These are phyloP conservation scores for Tineola bisselliella DNA, from an alignment of 2,888 invertebrate species.

Conservation along the genomic window DNA sequence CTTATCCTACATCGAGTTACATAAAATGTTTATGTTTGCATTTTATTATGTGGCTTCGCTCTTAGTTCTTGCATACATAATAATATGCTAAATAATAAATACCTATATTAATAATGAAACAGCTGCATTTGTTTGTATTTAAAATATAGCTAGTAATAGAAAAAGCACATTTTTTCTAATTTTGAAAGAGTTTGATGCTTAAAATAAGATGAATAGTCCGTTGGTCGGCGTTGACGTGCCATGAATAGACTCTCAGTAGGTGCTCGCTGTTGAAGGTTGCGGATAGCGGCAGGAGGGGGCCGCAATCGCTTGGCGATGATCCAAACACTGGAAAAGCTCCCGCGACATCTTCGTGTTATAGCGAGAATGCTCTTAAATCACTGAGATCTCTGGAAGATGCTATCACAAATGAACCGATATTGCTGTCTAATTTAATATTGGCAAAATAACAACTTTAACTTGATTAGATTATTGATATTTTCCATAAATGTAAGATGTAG, in stretches of 20 bases:
- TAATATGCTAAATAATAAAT: no score
- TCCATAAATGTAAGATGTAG: no score
- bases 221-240: conserved; percentile 9
- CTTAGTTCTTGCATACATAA: no score
- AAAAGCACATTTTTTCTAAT: neutral
- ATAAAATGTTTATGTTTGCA: no score
- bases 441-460: no score
- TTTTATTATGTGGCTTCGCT: no score
- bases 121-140: no score
- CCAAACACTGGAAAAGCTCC: conserved; percentile 7
- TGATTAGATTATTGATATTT: no score
- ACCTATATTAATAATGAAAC: no score
- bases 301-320: conserved; percentile 4
- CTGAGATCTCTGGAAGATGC: neutral
- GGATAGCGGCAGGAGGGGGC: conserved; percentile 3
- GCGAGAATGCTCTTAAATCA: neutral
- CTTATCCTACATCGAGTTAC: no score
- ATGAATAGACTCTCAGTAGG: conserved; percentile 10
- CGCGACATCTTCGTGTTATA: conserved; percentile 4
- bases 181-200: neutral
- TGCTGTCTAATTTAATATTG: neutral
- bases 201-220: conserved; percentile 6
- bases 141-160: no score
- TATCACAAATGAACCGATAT: neutral
- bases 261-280: conserved; percentile 9